Base-by-base conservation (phyloP, 2,888 invertebrate genomes). In the Eristalis arbustorum region DNA sequence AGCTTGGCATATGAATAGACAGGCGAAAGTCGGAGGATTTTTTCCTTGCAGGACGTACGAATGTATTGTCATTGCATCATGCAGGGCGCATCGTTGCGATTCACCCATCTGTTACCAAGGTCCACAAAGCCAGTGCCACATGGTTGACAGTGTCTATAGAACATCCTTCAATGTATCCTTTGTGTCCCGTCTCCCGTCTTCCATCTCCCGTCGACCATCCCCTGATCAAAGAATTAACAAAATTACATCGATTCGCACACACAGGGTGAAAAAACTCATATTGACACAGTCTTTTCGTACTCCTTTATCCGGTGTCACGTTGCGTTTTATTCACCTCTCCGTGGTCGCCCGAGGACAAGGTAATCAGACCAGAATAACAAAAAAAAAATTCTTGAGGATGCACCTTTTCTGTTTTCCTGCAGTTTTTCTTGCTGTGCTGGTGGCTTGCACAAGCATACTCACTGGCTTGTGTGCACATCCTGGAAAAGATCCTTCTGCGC, bases 261-360 rank as follows among this genome's bases (percentile, higher is more conserved):
- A 49, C 56, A 72, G 81, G 40, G 76, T 76, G 67, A 80, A 42
- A 34, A 31, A 75, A 72, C 42, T 67, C 61, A 42, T 84, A 80
- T 84, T 81, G 80, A 68, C 66, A 49, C 77, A 78, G 77, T 62
- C 66, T 62, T 34, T 49, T 49, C 18, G 49, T 18, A 18, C 49
- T 82, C 78, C 76, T 83, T 83, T 87, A 66, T 82, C 82, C 85
- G 78, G 85, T 87, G 82, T 83, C 85, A 87, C 71, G 69, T 82
- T 87, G 85, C 77, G 73, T 23, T 71, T 67, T 78, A 11, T 73
- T 14, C 80, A 57, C 28, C 64, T 71, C 25, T 4, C 25, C 25
- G 25, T 49, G 49, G 34, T 40, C 34, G 71, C 18, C 18, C 49
- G 18, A 80, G 42, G 67, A 67, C 74, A 75, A 23, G 63, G 22